phyloP scores from a whole-genome alignment of 1,140 invertebrate genomes.

The Eueides isabella region DNA sequence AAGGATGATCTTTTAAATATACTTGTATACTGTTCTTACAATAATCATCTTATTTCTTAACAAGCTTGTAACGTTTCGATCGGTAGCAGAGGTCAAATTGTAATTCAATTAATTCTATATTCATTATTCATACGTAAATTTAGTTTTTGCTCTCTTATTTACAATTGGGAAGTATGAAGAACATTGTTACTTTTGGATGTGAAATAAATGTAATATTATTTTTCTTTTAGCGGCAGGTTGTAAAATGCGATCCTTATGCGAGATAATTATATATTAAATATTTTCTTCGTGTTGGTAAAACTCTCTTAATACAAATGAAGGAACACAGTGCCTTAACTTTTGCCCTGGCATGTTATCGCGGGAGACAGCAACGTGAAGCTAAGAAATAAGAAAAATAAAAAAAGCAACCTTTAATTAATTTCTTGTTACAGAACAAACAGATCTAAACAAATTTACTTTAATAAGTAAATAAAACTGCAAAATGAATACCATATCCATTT shows the following conservation, averaged over 20 bases:
- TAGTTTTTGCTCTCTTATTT: constrained; percentile 23
- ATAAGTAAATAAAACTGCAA: background rate
- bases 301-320: too few species aligned
- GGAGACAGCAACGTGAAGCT: too few species aligned
- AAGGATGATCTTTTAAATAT: background rate
- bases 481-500: constrained; percentile 22
- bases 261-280: too few species aligned
- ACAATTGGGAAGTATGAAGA: background rate
- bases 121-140: constrained; percentile 18
- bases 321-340: too few species aligned
- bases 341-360: too few species aligned
- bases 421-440: too few species aligned
- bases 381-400: too few species aligned
- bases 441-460: background rate
- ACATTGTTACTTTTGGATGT: background rate
- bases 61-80: constrained; percentile 23
- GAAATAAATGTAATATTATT: too few species aligned
- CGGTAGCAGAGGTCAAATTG: constrained; percentile 71
- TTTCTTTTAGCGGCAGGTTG: too few species aligned
- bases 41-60: background rate
- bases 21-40: background rate
- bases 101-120: constrained; percentile 69
- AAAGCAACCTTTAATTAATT: too few species aligned
- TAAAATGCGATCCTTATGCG: too few species aligned
- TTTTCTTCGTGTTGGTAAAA: too few species aligned